Evolutionary conservation across 2,113 vertebrate species (phyloP), one percentile per base, ranked within the genome.

Genomic region (Dipodomys stephensi): DNA sequence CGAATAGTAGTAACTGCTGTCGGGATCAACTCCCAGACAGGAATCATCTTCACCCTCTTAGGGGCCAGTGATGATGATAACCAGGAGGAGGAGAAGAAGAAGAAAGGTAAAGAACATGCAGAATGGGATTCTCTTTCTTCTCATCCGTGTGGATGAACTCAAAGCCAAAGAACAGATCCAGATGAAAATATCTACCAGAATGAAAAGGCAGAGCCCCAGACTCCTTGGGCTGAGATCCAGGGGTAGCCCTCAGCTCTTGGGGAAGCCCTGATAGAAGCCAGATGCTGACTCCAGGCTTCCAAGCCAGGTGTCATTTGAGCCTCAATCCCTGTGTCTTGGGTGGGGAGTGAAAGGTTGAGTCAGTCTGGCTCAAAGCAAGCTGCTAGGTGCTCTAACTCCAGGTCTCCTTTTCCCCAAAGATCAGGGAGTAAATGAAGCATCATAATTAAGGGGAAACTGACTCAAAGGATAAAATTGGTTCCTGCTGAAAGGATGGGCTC

Each of bases 41-140:
- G 99, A 88, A 99, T 99, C 96, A 99, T 99, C 98, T 99, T 99
- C 92, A 99, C 99, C 39, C 98, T 99, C 64, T 84, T 99, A 97
- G 99, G 99, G 18, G 98, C 99, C 0, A 97, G 98, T 35, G 99
- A 99, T 87, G 98, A 98, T 0, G 99, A 99, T 0, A 16, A 57
- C 53, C 4, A 23, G 4, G 99, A 99, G 72, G 99, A 99, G 90
- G 99, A 99, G 97, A 99, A 99, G 95, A 98, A 98, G 97, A 99
- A 99, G 98, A 99, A 99, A 99, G 99, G 99, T 99, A 98, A 99
- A 98, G 30, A 79, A 12, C 23, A 2, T 49, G 68, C 3, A 1
- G 46, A 57, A 72, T 2, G 77, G 32, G n/a, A 11, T 6, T 65
- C 60, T 71, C 62, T 39, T 44, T 30, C 64, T 23, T 68, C 53